phyloP scores from a whole-genome alignment of 2,113 vertebrate species.

The Petaurus breviceps region DNA sequence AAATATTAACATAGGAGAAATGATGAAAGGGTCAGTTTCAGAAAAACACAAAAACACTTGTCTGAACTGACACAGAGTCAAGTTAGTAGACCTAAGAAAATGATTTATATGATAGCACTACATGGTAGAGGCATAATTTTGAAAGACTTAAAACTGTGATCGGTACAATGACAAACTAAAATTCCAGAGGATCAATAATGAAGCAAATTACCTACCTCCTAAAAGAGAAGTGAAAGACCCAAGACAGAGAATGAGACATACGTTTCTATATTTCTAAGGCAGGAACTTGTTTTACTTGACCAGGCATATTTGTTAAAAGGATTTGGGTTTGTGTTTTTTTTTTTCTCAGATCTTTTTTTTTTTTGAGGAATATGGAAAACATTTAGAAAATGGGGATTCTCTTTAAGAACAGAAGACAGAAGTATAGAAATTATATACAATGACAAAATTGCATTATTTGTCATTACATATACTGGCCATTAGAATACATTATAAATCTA shows the following conservation, averaged over 20 bases:
- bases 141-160: neutral
- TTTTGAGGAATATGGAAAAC: neutral
- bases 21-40: neutral
- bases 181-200: neutral
- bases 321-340: neutral
- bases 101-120: neutral
- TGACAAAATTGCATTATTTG: neutral
- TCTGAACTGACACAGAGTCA: neutral
- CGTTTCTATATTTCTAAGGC: neutral
- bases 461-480: neutral
- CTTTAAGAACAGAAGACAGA: neutral
- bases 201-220: neutral
- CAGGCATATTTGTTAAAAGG: neutral
- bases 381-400: neutral
- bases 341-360: neutral
- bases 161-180: neutral
- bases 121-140: neutral
- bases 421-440: neutral
- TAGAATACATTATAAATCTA: neutral
- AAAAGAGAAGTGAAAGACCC: neutral
- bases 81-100: neutral
- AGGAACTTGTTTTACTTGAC: neutral
- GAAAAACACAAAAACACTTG: neutral
- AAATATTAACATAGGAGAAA: neutral
- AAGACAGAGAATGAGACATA: neutral